phyloP scores from a whole-genome alignment of 2,797 vertebrate genomes.

The Eurystomus glaucurus region DNA sequence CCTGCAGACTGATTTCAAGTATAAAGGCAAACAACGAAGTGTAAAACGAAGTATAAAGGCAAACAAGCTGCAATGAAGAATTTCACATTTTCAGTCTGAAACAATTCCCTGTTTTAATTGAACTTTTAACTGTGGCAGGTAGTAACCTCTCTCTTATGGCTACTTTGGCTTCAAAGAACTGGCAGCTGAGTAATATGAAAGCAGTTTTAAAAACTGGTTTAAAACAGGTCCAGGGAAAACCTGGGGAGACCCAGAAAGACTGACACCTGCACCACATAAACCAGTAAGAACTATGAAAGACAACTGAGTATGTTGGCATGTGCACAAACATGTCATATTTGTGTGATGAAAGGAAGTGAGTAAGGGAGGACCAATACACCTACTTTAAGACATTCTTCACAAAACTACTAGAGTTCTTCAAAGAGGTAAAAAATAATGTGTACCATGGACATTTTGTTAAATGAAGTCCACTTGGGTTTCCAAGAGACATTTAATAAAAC shows the following conservation, averaged over 20 bases:
- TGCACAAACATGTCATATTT: neutral
- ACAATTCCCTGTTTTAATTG: neutral
- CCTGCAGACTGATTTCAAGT: neutral
- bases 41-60: neutral
- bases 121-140: neutral
- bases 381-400: neutral
- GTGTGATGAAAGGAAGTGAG: neutral
- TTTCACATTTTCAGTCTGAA: neutral
- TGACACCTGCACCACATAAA: accelerated
- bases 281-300: neutral
- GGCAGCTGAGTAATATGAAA: neutral
- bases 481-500: neutral
- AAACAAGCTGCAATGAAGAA: slow-evolving; percentile 12
- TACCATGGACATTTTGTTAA: neutral
- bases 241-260: neutral
- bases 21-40: slow-evolving; percentile 3
- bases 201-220: neutral
- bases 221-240: neutral
- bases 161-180: neutral
- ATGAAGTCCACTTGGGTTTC: neutral
- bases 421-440: neutral
- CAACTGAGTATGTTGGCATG: accelerated
- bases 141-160: neutral
- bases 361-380: neutral
- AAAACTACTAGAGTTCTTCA: neutral